Base-by-base conservation (phyloP, 2,113 vertebrate genomes). In the Aphyosemion australe region DNA sequence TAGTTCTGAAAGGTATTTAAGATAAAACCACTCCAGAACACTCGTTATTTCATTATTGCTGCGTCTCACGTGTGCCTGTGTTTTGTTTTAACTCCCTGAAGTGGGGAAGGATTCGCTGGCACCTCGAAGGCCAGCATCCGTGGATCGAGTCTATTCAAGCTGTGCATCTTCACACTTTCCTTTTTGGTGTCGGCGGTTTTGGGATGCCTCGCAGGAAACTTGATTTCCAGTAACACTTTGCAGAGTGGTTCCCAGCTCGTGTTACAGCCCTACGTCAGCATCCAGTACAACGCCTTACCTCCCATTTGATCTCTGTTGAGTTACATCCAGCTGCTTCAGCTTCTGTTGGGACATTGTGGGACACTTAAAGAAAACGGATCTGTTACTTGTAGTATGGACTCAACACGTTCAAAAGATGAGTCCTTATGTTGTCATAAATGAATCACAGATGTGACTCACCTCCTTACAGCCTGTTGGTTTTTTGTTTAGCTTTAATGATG, bases 211-310 rank as follows among this genome's bases (percentile, higher is more conserved):
- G n/a, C 13, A 18, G 54, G 32, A 56, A 54, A 52, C 26, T 10
- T 2, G n/a, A 51, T 49, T 45, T 60, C 61, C 49, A 13, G 63
- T 10, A 43, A 41, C 31, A 26, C 15, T 10, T 31, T 82, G 13
- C 82, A 74, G 80, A 74, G 19, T 16, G 1, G 12, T 14, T 11
- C 5, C 4, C 1, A 3, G 11, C 14, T 75, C 49, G 51, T 61
- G 15, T 41, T 83, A 12, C 34, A 73, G n/a, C 82, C 85, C 9
- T 85, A 76, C 60, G 75, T 66, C 56, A 53, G 10, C 1, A 14
- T 90, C 43, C 76, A 81, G 2, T 83, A 88, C 37, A 43, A 34
- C 8, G 57, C 68, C 3, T 42, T 73, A 18, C 84, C 88, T 53
- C 85, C 88, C 1, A 5, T 86, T 15, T 90, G 65, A 88, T 3